Conservation (phyloP, 1,140 invertebrate genomes). For the Dryas iulia region DNA sequence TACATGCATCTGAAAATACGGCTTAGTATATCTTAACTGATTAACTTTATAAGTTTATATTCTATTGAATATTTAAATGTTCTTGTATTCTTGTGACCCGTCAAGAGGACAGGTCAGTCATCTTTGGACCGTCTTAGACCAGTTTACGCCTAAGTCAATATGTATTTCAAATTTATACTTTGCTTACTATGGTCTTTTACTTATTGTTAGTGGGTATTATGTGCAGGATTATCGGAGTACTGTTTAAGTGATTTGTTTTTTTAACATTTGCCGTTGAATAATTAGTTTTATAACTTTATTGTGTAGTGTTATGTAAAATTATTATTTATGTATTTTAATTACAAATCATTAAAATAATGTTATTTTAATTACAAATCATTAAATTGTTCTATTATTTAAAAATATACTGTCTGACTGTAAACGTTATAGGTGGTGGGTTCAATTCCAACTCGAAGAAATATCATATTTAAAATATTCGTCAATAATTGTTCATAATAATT, state of each 20-base stretch:
- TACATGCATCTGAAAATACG: constrained; percentile 34
- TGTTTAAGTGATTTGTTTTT: background rate
- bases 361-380: no score
- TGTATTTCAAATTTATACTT: background rate
- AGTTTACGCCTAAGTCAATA: background rate
- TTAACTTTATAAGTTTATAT: constrained; percentile 21
- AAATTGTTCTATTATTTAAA: no score
- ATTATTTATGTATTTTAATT: no score
- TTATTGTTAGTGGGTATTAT: background rate
- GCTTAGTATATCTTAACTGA: constrained; percentile 18
- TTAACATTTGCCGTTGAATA: background rate
- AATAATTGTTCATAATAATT: no score
- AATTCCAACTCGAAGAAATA: no score
- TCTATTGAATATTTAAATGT: constrained; percentile 8
- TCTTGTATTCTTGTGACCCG: constrained; percentile 4
- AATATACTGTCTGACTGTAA: no score
- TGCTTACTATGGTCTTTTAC: background rate
- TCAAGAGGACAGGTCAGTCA: constrained; percentile 3
- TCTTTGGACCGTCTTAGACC: background rate
- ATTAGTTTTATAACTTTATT: no score
- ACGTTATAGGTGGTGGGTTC: no score
- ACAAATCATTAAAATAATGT: no score
- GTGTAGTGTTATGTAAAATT: background rate
- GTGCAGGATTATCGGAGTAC: background rate
- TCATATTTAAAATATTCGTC: no score